Evolutionary conservation across 23 tunicate genomes (phyloP).

Genomic region (Aplidium turbinatum): DNA sequence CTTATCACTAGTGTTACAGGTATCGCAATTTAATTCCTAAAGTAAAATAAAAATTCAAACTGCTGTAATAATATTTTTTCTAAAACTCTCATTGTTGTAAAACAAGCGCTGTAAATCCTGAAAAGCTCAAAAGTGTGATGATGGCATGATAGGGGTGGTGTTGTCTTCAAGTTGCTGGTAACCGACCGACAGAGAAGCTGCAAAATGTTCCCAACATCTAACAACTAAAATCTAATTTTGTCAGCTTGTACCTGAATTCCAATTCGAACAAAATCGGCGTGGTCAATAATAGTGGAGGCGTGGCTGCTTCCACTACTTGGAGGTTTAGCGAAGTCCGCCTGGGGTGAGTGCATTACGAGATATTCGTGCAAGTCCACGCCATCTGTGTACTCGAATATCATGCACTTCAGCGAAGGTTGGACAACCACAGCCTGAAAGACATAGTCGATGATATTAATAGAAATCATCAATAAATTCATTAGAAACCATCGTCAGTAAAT

Average conservation of each 20-base stretch:
- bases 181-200: no score
- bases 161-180: neutral
- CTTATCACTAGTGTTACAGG: no score
- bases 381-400: constrained; percentile 63
- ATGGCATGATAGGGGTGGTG: no score
- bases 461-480: neutral
- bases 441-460: neutral
- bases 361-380: constrained; percentile 58
- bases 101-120: no score
- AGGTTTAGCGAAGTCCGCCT: constrained; percentile 52
- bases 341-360: constrained; percentile 58
- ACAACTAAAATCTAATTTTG: no score
- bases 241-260: constrained; percentile 85
- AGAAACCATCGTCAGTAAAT: no score
- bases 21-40: no score
- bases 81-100: no score
- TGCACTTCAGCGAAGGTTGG: constrained; percentile 40
- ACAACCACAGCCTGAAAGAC: constrained; percentile 52
- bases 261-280: constrained; percentile 76
- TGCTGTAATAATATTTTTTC: no score
- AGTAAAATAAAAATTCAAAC: no score
- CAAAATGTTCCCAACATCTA: no score
- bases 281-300: constrained; percentile 54
- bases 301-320: constrained; percentile 73
- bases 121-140: no score